A percentile compares a stretch with the other conserved stretches of the same genome.
Conservation (phyloP, 2,888 invertebrate species). For the Papilio demoleus region DNA sequence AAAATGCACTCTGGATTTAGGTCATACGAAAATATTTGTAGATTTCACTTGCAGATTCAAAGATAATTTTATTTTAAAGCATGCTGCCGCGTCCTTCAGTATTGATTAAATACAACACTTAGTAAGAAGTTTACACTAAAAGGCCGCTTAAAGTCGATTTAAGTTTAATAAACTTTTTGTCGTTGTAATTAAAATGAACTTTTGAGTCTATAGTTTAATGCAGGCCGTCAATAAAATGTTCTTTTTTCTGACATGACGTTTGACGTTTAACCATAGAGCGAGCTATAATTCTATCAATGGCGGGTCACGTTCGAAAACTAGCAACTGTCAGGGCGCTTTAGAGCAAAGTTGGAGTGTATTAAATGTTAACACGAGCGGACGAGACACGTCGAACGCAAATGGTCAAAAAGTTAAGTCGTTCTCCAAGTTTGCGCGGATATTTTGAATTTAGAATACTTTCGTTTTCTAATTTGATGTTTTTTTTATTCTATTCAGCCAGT, state of each 20-base stretch:
- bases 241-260: constrained; percentile 2
- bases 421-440: constrained; percentile 47
- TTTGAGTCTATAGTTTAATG: no score
- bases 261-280: constrained; percentile 32
- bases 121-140: no score
- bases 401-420: constrained; percentile 49
- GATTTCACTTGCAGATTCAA: no score
- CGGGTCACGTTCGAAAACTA: constrained; percentile 61
- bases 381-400: constrained; percentile 57
- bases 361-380: constrained; percentile 61
- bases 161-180: no score
- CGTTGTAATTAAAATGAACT: no score
- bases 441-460: constrained; percentile 29
- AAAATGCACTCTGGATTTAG: constrained; percentile 35
- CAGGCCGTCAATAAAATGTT: constrained; percentile 27
- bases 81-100: no score
- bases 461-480: not conserved
- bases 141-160: no score
- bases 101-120: no score
- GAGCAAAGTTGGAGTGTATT: constrained; percentile 67
- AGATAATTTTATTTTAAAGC: not conserved
- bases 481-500: not conserved
- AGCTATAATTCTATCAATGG: constrained; percentile 58
- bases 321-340: constrained; percentile 66
- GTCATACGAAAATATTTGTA: not conserved